phyloP scores from a whole-genome alignment of 2,888 invertebrate species.

The Phyllotreta striolata region DNA sequence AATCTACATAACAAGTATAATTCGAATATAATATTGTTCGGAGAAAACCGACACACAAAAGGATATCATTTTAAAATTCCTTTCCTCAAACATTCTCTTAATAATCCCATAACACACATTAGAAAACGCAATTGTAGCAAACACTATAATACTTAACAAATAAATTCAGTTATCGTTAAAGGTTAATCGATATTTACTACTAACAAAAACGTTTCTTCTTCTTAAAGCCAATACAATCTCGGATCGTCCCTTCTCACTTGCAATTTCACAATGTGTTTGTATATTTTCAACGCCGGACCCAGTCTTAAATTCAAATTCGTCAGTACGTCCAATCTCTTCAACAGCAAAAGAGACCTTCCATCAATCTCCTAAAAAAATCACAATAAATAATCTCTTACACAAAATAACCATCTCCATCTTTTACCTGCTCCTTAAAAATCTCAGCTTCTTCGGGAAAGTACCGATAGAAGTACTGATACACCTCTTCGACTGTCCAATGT shows the following conservation, averaged over 20 bases:
- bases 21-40: too few species aligned
- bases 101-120: too few species aligned
- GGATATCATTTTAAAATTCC: too few species aligned
- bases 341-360: conserved; percentile 84
- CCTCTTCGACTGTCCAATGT: conserved; percentile 84
- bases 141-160: neutral
- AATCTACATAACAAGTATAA: too few species aligned
- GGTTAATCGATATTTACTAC: neutral
- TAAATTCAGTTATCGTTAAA: neutral
- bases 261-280: conserved; percentile 68
- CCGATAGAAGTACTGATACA: conserved; percentile 79
- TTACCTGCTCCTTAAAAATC: conserved; percentile 83
- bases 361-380: conserved; percentile 80
- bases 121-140: too few species aligned
- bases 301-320: conserved; percentile 66
- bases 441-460: conserved; percentile 83
- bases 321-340: conserved; percentile 85
- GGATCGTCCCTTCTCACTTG: conserved; percentile 81
- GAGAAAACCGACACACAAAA: too few species aligned
- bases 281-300: conserved; percentile 48
- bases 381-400: too few species aligned
- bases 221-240: conserved; percentile 75
- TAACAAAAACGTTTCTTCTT: neutral
- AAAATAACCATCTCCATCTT: conserved; percentile 28
- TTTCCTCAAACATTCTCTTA: too few species aligned